These are phyloP conservation scores for Standfussiana lucernea DNA, from an alignment of 2,888 invertebrate genomes.

Conservation along the genomic window DNA sequence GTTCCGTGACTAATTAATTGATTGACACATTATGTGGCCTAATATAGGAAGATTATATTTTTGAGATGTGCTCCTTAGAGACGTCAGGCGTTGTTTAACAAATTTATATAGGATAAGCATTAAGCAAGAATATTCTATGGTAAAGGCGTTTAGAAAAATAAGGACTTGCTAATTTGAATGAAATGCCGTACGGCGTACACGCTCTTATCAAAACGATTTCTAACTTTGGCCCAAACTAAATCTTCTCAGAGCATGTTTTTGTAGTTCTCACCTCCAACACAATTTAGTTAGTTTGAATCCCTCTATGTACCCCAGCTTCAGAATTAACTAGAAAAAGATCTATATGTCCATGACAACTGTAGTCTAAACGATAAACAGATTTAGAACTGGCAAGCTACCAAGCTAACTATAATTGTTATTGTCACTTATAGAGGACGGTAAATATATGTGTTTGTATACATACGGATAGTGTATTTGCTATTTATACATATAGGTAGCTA, in stretches of 20 bases:
- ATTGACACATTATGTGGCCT: background rate
- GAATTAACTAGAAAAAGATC: background rate
- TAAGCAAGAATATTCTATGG: too few relatives aligned
- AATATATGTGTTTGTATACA: constrained; percentile 45
- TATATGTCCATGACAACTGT: constrained; percentile 10
- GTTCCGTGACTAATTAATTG: background rate
- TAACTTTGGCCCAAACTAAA: too few relatives aligned
- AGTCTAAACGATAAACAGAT: constrained; percentile 52
- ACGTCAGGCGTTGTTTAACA: too few relatives aligned
- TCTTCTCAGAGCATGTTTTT: too few relatives aligned
- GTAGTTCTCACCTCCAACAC: background rate
- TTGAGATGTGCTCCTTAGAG: background rate
- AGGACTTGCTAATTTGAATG: too few relatives aligned
- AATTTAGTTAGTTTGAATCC: background rate
- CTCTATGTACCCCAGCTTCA: background rate
- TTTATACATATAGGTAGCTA: constrained; percentile 10
- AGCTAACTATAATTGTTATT: constrained; percentile 40
- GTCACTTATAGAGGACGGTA: constrained; percentile 22
- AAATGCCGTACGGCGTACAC: too few relatives aligned
- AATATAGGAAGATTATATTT: background rate
- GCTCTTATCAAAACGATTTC: too few relatives aligned
- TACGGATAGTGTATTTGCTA: constrained; percentile 25
- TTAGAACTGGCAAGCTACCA: constrained; percentile 53
- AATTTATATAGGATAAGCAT: too few relatives aligned
- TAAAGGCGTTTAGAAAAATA: too few relatives aligned